These are phyloP conservation scores for Chanos chanos DNA, from an alignment of 2,797 vertebrate genomes.

Conservation along the genomic window DNA sequence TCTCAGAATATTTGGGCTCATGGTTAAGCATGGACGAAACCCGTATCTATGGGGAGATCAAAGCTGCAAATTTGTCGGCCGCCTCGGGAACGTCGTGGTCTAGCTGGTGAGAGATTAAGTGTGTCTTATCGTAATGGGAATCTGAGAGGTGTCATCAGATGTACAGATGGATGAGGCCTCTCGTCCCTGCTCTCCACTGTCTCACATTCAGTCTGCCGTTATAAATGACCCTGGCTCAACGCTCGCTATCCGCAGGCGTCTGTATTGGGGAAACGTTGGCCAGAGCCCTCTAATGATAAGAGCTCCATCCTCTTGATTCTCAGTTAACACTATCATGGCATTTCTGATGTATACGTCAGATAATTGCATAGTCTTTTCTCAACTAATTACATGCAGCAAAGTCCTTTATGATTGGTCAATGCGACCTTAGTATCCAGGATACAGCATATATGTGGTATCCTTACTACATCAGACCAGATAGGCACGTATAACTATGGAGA, in stretches of 20 bases:
- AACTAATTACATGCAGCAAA: slow-evolving; percentile 9
- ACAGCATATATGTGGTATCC: neutral
- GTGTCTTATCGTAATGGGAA: slow-evolving; percentile 62
- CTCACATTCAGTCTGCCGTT: slow-evolving; percentile 55
- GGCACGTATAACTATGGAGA: too few species aligned
- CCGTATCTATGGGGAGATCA: neutral
- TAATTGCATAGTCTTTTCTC: too few species aligned
- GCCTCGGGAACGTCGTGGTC: neutral
- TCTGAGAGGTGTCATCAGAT: slow-evolving; percentile 58
- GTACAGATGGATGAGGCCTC: slow-evolving; percentile 58
- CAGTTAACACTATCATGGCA: slow-evolving; percentile 38
- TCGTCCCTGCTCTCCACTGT: slow-evolving; percentile 45
- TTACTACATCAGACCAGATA: too few species aligned
- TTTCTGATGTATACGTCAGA: slow-evolving; percentile 42
- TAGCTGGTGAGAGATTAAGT: slow-evolving; percentile 14
- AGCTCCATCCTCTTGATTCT: slow-evolving; percentile 43
- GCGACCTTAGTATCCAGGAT: neutral
- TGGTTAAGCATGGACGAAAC: too few species aligned
- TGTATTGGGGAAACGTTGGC: slow-evolving; percentile 15
- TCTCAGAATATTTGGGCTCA: too few species aligned
- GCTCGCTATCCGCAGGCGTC: slow-evolving; percentile 36
- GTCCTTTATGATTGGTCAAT: neutral
- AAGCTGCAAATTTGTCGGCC: neutral
- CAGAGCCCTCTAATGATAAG: slow-evolving; percentile 52
- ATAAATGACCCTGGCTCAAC: slow-evolving; percentile 57